Percentiles rank a stretch among this genome's conserved stretches.
Conservation (phyloP, 2,888 invertebrate species). For the Crocallis elinguaria region DNA sequence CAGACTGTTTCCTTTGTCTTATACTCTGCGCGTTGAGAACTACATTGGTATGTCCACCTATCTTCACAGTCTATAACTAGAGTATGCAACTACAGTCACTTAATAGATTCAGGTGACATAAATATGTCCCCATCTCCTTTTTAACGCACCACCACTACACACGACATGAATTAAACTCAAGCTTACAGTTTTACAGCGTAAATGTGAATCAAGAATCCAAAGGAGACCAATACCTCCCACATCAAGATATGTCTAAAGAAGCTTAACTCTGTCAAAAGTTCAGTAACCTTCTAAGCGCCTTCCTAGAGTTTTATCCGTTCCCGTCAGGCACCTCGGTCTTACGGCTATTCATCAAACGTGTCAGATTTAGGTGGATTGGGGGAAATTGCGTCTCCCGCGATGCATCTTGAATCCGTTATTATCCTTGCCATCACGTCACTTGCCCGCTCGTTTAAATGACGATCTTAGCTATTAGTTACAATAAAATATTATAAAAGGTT, state of each 20-base stretch:
- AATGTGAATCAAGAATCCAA: not conserved
- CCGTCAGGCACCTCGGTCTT: constrained; percentile 7
- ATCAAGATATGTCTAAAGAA: not conserved
- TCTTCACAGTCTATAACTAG: too few species aligned
- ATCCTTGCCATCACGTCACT: constrained; percentile 21
- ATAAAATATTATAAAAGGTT: not conserved
- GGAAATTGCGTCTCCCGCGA: constrained; percentile 7
- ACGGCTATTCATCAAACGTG: constrained; percentile 18
- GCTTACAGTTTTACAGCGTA: not conserved
- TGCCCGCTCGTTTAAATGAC: constrained; percentile 15
- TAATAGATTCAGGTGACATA: too few species aligned
- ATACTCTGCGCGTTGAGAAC: too few species aligned
- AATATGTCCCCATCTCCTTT: too few species aligned
- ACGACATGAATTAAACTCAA: too few species aligned
- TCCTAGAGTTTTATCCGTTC: constrained; percentile 4
- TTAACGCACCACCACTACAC: too few species aligned
- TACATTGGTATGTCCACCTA: too few species aligned
- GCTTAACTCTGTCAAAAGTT: constrained; percentile 16
- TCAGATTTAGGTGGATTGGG: constrained; percentile 18
- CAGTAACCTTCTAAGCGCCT: constrained; percentile 29
- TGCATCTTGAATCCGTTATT: constrained; percentile 27
- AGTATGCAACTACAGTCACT: too few species aligned
- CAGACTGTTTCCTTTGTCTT: too few species aligned
- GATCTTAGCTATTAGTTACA: not conserved
- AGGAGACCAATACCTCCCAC: not conserved